These are phyloP conservation scores for Cochlearius cochlearius DNA, from an alignment of 2,113 vertebrate genomes.

Conservation along the genomic window DNA sequence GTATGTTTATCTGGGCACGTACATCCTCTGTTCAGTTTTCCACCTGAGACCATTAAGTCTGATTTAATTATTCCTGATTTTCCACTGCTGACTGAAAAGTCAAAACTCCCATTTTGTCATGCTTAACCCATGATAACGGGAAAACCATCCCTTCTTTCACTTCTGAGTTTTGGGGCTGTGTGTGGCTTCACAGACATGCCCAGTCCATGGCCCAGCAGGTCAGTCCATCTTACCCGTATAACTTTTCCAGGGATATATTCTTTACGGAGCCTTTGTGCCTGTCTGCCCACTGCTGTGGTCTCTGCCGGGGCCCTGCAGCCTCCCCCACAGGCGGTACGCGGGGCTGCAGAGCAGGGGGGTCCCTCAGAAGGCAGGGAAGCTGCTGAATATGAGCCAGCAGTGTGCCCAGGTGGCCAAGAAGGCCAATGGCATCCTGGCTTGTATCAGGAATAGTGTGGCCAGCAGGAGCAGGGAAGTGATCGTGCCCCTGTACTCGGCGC, in stretches of 20 bases:
- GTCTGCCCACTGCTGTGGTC: not conserved
- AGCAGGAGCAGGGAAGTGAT: too few species aligned
- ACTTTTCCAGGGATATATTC: not conserved
- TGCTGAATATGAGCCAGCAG: too few species aligned
- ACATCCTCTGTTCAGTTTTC: not conserved
- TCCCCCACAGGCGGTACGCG: rapidly evolving
- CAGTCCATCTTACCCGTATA: not conserved
- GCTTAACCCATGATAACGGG: not conserved
- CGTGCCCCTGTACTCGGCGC: too few species aligned
- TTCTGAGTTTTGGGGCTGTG: not conserved
- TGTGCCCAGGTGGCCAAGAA: too few species aligned
- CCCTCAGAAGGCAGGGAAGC: not conserved
- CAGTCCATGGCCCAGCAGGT: not conserved
- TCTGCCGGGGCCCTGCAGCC: not conserved
- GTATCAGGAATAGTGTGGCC: too few species aligned
- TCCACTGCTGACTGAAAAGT: not conserved
- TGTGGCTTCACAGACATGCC: not conserved
- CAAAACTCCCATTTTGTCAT: not conserved
- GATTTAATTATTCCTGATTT: not conserved
- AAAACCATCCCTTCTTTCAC: not conserved
- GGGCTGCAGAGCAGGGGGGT: not conserved
- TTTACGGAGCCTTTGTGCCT: not conserved
- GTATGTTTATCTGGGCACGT: not conserved
- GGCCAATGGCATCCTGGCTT: too few species aligned
- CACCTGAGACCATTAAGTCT: not conserved